Evolutionary conservation across 2,888 invertebrate genomes (phyloP), one percentile per base, ranked within the genome.

Genomic region (Galeopsomyia nigrocyanea): DNA sequence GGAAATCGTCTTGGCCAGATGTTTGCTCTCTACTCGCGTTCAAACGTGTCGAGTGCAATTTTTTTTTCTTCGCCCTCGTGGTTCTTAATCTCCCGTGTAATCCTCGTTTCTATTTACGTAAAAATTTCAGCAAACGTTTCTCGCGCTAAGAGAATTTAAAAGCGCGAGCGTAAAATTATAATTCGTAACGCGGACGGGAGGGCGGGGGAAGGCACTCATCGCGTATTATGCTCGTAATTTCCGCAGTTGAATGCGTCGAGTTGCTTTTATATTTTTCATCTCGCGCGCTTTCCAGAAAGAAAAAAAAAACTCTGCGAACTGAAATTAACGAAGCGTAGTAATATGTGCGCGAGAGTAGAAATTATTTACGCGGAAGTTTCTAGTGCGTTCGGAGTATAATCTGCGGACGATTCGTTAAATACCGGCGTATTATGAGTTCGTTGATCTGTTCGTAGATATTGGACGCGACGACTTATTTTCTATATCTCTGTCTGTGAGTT

Each of bases 351-450:
- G 21, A 21, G 3, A 22, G 19, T 22, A 53, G 51, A 64, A 60
- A 60, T 39, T 60, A 55, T 60, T 65, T 26, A 31, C 51, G 3
- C 17, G 26, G 69, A 81, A 81, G 81, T 81, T 81, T 80, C 78
- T n/a, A 79, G 79, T 77, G 75, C 77, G 75, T 60, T 73, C 26
- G 26, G 26, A 26, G 71, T 69, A 69, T 70, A 74, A 70, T 69
- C 78, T 79, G 76, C 77, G 76, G 76, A 77, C 79, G 78, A 80
- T 81, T 79, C 79, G 79, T 80, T 80, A 81, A 81, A 82, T 78
- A 81, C 79, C 77, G 77, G 77, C 78, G 7, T 39, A 31, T 65
- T 80, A 79, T 71, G 79, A 81, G 78, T 80, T 81, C 60, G 67
- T 57, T 70, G 64, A 72, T 71, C 70, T 64, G 68, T 70, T 73